phyloP scores from a whole-genome alignment of 2,113 vertebrate species.

The Colossoma macropomum region DNA sequence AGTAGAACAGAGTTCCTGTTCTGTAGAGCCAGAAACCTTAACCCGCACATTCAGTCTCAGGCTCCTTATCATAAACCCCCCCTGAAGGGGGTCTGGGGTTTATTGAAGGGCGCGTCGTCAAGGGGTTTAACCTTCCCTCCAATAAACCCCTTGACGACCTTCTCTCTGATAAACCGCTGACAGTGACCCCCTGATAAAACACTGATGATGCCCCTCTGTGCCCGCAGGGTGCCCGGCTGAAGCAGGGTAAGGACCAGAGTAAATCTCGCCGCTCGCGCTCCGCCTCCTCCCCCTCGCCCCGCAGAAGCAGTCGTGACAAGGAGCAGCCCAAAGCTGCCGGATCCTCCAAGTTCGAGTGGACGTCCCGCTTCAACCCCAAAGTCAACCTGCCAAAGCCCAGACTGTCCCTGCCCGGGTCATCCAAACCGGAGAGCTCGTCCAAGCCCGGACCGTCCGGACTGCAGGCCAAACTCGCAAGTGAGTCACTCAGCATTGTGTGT shows the following conservation, averaged over 20 bases:
- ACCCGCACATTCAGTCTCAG: too few species aligned
- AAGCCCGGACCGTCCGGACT: constrained; percentile 99
- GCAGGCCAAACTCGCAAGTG: constrained; percentile 99
- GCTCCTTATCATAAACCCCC: too few species aligned
- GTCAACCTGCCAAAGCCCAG: constrained; percentile 99
- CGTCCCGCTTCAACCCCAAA: constrained; percentile 97
- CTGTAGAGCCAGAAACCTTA: too few species aligned
- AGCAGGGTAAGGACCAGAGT: constrained; percentile 98
- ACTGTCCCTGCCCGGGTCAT: constrained; percentile 96
- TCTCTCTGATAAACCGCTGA: too few species aligned
- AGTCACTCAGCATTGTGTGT: constrained; percentile 77
- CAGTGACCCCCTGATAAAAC: too few species aligned
- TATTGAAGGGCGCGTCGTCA: too few species aligned
- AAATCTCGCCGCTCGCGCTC: constrained; percentile 96
- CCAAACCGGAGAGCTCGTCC: constrained; percentile 95
- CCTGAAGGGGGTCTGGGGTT: too few species aligned
- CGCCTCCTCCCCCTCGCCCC: constrained; percentile 95
- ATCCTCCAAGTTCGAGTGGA: constrained; percentile 99
- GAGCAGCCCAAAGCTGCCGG: constrained; percentile 92
- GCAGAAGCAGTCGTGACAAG: constrained; percentile 96
- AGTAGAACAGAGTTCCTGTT: too few species aligned
- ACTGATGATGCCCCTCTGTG: background rate
- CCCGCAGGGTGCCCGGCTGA: constrained; percentile 92
- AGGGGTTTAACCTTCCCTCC: too few species aligned
- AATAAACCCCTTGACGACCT: too few species aligned